Percentiles rank a stretch among this genome's conserved stretches.
Evolutionary conservation across 1,140 invertebrate genomes (phyloP).

Genomic region (Chironomus tepperi): DNA sequence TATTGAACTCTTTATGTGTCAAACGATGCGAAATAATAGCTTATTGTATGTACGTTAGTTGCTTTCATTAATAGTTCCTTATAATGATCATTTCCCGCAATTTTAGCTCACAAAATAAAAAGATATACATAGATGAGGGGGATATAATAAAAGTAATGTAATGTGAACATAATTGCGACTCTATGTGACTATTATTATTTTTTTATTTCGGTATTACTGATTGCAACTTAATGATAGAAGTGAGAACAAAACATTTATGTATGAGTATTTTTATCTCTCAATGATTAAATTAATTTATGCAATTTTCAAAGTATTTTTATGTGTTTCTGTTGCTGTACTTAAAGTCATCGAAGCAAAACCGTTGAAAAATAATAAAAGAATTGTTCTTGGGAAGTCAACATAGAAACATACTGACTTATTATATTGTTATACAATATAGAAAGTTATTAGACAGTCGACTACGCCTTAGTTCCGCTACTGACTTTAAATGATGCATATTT

Average conservation of each 20-base stretch:
- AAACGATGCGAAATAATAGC: conserved; percentile 7
- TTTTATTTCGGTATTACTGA: not conserved
- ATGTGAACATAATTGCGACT: not conserved
- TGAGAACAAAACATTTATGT: not conserved
- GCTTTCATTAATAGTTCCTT: not conserved
- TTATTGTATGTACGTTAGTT: not conserved
- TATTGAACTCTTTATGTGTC: conserved; percentile 7
- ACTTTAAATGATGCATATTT: conserved; percentile 9
- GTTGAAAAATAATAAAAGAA: too few relatives aligned
- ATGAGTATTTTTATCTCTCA: too few relatives aligned
- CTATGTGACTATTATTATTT: not conserved
- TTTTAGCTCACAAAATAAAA: not conserved
- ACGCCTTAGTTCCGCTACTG: conserved; percentile 11
- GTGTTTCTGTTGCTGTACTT: too few relatives aligned
- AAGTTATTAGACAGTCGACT: conserved; percentile 6
- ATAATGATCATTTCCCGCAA: not conserved
- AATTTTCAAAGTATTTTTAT: too few relatives aligned
- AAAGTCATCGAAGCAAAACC: not conserved
- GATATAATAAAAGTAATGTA: not conserved
- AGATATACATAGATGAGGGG: not conserved
- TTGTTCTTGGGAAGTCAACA: too few relatives aligned
- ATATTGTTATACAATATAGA: not conserved
- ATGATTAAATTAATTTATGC: not conserved
- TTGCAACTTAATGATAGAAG: not conserved
- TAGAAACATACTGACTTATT: not conserved